Conservation (phyloP, 2,797 vertebrate species). For the Steatocranus sp. region DNA sequence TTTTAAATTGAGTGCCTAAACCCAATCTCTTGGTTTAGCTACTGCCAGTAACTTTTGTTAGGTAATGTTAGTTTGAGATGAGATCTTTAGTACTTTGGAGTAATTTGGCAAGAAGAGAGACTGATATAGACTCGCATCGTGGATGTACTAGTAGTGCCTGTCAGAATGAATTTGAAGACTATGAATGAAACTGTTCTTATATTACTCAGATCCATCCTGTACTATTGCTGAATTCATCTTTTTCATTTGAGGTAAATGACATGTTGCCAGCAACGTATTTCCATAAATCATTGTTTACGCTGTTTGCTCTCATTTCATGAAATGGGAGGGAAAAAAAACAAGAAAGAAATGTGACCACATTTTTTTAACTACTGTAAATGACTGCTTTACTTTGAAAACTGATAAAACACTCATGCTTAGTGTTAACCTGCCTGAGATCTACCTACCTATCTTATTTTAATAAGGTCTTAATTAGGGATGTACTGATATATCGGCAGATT, state of each 20-base stretch:
- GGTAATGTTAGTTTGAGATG: neutral
- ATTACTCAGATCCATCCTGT: neutral
- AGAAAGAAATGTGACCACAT: neutral
- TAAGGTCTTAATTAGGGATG: neutral
- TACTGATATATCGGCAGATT: neutral
- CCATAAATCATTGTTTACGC: neutral
- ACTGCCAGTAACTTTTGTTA: neutral
- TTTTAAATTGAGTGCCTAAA: neutral
- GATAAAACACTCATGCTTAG: neutral
- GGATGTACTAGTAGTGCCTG: neutral
- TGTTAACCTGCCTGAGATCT: neutral
- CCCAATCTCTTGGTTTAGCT: neutral
- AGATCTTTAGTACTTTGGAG: neutral
- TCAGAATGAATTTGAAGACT: neutral
- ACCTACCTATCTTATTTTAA: neutral
- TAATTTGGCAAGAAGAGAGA: neutral
- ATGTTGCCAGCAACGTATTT: neutral
- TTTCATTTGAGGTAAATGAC: neutral
- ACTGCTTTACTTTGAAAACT: neutral
- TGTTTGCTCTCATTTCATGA: neutral
- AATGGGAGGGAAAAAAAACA: rapidly evolving
- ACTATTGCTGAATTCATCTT: neutral
- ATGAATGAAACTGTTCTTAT: neutral
- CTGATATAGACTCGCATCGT: neutral
- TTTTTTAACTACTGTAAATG: neutral